These are phyloP conservation scores for Hyles euphorbiae DNA, from an alignment of 1,140 invertebrate genomes.

Conservation along the genomic window DNA sequence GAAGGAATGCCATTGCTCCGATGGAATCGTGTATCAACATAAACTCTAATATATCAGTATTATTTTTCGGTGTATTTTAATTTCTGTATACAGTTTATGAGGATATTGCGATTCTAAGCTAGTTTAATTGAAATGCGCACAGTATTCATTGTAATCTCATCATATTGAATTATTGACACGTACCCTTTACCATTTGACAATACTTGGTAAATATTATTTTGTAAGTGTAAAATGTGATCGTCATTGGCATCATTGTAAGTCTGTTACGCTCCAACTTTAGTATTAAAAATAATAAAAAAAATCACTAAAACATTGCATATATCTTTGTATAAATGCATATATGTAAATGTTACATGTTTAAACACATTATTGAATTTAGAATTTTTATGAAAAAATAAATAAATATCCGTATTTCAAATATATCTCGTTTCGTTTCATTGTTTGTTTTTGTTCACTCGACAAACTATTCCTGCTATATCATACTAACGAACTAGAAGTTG, in stretches of 20 bases:
- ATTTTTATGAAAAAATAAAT: conserved; percentile 76
- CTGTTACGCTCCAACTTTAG: conserved; percentile 71
- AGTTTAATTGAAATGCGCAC: conserved; percentile 63
- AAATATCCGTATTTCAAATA: conserved; percentile 76
- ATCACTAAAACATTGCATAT: conserved; percentile 73
- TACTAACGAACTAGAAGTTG: too few species aligned
- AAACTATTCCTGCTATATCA: too few species aligned
- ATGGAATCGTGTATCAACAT: conserved; percentile 44
- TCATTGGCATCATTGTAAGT: conserved; percentile 58
- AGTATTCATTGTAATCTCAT: conserved; percentile 51
- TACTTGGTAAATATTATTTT: conserved; percentile 72
- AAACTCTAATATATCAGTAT: conserved; percentile 40
- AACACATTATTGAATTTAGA: conserved; percentile 76
- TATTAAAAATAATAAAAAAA: conserved; percentile 61
- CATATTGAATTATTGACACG: conserved; percentile 23
- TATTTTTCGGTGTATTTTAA: conserved; percentile 26
- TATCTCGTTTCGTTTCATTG: conserved; percentile 61
- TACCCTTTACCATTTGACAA: conserved; percentile 66
- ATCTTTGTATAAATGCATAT: conserved; percentile 75
- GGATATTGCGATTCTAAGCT: conserved; percentile 45
- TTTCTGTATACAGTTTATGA: conserved; percentile 35
- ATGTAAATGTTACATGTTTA: conserved; percentile 76
- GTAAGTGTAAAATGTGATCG: conserved; percentile 68
- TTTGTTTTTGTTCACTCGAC: neutral
- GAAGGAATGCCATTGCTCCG: conserved; percentile 27